These are phyloP conservation scores for Macquaria australasica DNA, from an alignment of 2,113 vertebrate genomes.

Conservation along the genomic window DNA sequence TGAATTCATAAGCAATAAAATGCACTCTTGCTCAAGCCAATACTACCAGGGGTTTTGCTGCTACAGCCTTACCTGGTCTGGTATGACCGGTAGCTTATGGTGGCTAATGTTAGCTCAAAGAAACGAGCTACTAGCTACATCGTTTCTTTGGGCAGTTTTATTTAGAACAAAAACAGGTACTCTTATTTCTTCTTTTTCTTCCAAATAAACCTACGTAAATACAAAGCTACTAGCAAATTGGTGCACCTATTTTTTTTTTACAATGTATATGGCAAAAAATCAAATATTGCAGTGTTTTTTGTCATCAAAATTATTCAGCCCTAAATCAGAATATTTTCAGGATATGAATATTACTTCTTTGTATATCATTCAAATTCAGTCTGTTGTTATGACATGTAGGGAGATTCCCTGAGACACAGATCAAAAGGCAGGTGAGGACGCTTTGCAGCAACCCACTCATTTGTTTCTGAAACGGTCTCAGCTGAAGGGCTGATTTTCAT, in stretches of 20 bases:
- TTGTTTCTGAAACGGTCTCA: background rate
- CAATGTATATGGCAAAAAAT: no score
- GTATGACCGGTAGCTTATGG: no score
- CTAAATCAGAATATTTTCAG: background rate
- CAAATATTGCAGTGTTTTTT: background rate
- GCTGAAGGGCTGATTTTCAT: background rate
- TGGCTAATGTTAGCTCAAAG: no score
- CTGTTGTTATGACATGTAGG: background rate
- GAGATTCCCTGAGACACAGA: conserved; percentile 8
- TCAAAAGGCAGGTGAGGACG: background rate
- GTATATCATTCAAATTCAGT: background rate
- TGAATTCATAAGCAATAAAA: no score
- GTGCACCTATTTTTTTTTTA: background rate
- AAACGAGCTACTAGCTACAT: background rate
- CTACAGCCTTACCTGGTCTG: no score
- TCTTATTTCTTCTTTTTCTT: background rate
- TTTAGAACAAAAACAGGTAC: background rate
- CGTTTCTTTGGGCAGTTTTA: background rate
- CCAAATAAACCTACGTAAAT: background rate
- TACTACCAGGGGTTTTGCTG: no score
- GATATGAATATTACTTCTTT: background rate
- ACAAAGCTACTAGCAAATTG: background rate
- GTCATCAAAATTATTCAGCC: background rate
- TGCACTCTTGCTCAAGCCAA: no score
- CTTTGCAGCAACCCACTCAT: conserved; percentile 12